phyloP scores from a whole-genome alignment of 2,888 invertebrate species.

The Hypselothyrea guttata region DNA sequence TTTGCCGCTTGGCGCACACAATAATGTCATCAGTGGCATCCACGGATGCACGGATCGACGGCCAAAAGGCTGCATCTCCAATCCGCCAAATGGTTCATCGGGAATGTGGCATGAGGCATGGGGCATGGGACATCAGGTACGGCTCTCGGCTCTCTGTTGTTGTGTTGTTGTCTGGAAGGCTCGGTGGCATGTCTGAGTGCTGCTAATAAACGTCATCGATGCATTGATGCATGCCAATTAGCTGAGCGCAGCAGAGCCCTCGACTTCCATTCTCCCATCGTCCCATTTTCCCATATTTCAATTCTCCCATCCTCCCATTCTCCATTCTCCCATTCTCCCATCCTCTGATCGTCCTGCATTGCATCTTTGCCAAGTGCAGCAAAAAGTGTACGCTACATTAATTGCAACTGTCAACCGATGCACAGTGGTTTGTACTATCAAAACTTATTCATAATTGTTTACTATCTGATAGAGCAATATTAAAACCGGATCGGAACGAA shows the following conservation, averaged over 20 bases:
- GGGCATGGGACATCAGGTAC: no score
- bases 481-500: no score
- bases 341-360: conserved; percentile 1
- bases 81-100: no score
- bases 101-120: no score
- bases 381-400: conserved; percentile 70
- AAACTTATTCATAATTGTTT: no score
- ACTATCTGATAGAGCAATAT: no score
- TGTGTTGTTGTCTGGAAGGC: not conserved
- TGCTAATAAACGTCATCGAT: conserved; percentile 75
- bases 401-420: conserved; percentile 70
- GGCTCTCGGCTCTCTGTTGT: not conserved
- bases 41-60: no score
- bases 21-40: conserved; percentile 60
- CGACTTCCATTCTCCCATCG: no score
- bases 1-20: conserved; percentile 62
- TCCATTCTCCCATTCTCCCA: no score
- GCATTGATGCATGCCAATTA: conserved; percentile 76
- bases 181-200: conserved; percentile 57
- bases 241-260: conserved; percentile 26
- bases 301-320: no score
- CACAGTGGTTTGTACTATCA: no score
- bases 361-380: conserved; percentile 68
- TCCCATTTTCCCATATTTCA: no score
- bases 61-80: not conserved